Conservation (phyloP, 1,140 invertebrate genomes). For the Vanessa tameamea region DNA sequence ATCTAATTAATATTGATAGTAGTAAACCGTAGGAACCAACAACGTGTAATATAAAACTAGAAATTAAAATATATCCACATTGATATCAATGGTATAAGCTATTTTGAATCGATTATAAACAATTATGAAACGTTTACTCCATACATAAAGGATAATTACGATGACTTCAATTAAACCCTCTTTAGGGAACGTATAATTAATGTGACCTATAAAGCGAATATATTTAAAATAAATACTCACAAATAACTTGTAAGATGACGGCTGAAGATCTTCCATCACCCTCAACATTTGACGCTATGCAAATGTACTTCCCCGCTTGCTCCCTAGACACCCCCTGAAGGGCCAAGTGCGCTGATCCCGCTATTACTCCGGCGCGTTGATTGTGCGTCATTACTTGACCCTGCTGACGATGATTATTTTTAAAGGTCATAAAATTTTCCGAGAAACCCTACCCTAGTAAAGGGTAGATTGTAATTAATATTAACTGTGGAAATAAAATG, state of each 20-base stretch:
- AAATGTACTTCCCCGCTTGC: conserved; percentile 91
- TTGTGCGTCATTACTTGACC: conserved; percentile 90
- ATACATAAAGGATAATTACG: not conserved
- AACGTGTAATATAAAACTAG: too few relatives aligned
- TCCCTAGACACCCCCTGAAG: conserved; percentile 87
- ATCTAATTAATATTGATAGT: too few relatives aligned
- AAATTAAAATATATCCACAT: too few relatives aligned
- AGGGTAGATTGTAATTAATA: conserved; percentile 25
- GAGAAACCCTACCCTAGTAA: conserved; percentile 8
- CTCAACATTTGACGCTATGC: conserved; percentile 92
- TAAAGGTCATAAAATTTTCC: conserved; percentile 23
- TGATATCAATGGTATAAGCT: too few relatives aligned
- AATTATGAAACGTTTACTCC: too few relatives aligned
- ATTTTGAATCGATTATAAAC: too few relatives aligned
- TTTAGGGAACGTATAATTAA: too few relatives aligned
- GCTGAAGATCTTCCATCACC: conserved; percentile 90
- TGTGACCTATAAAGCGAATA: not conserved
- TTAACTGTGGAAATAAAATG: conserved; percentile 19
- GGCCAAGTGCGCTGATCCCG: conserved; percentile 89
- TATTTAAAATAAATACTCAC: conserved; percentile 83
- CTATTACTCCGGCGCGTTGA: conserved; percentile 90
- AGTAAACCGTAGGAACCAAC: too few relatives aligned
- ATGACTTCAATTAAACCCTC: not conserved
- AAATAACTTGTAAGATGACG: conserved; percentile 91
- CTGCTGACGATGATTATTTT: conserved; percentile 76